Evolutionary conservation across 2,113 vertebrate species (phyloP).

Genomic region (Syngnathus floridae): DNA sequence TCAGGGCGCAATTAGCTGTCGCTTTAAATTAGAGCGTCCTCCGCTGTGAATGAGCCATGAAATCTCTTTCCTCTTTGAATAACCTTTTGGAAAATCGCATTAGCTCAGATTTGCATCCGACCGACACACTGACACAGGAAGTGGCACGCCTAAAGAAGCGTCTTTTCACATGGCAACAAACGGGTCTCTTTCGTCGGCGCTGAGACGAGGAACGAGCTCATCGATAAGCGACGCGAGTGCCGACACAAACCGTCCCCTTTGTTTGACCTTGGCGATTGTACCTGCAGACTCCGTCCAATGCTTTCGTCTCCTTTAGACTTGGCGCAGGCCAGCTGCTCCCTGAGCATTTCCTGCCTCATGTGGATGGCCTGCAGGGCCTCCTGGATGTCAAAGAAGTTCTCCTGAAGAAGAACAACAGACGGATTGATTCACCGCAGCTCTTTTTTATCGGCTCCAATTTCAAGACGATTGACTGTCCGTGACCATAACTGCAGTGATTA

Average conservation of each 20-base stretch:
- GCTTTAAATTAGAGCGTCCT: slow-evolving; percentile 19
- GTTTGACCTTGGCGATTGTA: slow-evolving; percentile 35
- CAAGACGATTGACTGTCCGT: too few species aligned
- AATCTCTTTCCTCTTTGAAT: slow-evolving; percentile 38
- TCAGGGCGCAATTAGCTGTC: slow-evolving; percentile 26
- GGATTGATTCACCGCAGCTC: not conserved
- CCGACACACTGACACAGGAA: slow-evolving; percentile 1
- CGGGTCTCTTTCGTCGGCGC: not conserved
- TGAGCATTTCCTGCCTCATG: slow-evolving; percentile 79
- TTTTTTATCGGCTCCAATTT: too few species aligned
- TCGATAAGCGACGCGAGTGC: slow-evolving; percentile 19
- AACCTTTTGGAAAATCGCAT: slow-evolving; percentile 30
- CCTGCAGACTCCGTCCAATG: slow-evolving; percentile 82
- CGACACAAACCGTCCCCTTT: slow-evolving; percentile 15
- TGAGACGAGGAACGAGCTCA: slow-evolving; percentile 42
- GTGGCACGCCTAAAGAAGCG: not conserved
- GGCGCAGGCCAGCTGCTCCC: slow-evolving; percentile 78
- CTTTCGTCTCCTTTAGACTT: slow-evolving; percentile 88
- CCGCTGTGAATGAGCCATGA: slow-evolving; percentile 26
- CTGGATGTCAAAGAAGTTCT: slow-evolving; percentile 89
- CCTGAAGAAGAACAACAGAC: slow-evolving; percentile 59
- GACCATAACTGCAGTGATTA: not conserved
- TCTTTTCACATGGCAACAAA: not conserved
- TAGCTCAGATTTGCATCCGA: slow-evolving; percentile 16
- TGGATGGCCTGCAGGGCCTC: slow-evolving; percentile 84